Base-by-base conservation (phyloP, 2,113 vertebrate genomes). In the Gymnocephalus cernua region DNA sequence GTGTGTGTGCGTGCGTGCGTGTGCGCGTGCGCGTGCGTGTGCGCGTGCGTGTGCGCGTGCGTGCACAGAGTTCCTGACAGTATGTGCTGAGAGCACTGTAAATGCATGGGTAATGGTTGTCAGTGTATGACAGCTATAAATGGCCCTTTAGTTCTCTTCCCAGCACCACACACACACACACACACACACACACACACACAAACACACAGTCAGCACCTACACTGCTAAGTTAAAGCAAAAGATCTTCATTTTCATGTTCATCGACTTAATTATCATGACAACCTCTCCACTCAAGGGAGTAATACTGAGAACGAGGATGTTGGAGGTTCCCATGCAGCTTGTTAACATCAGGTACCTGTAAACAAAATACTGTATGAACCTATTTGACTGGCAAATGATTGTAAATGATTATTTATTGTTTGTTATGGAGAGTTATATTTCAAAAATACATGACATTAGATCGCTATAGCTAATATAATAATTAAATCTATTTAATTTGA, bases 91-190 rank as follows among this genome's bases (percentile, higher is more conserved):
- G 96, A 97, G 95, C 95, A 95, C 96, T 97, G 97, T 97, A 97
- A 98, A 97, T 96, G 96, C 95, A 95, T 95, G 96, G 96, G 96
- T 97, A 97, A 97, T 97, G 96, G 96, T 96, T 98, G 97, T 97
- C 97, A 97, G 94, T 94, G 91, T 94, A 95, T 97, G 96, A 97
- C 97, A 98, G 96, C 96, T 97, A 97, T 97, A 98, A 99, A 98
- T 97, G 97, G 96, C 96, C 96, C 96, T 97, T 98, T 98, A 97
- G 97, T 97, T 97, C 85, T 88, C 70, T 85, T 80, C 88, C 87
- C 86, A 79, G 76, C 84, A 83, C 80, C 82, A 85, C 89, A 62
- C 53, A 66, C 32, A 47, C 63, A 71, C 51, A 66, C 71, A 56
- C 35, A 48, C 38, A 50, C 67, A 53, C 29, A 44, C 66, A 58